Evolutionary conservation across 1,140 invertebrate species (phyloP), one percentile per base, ranked within the genome.

Genomic region (Myzus persicae): DNA sequence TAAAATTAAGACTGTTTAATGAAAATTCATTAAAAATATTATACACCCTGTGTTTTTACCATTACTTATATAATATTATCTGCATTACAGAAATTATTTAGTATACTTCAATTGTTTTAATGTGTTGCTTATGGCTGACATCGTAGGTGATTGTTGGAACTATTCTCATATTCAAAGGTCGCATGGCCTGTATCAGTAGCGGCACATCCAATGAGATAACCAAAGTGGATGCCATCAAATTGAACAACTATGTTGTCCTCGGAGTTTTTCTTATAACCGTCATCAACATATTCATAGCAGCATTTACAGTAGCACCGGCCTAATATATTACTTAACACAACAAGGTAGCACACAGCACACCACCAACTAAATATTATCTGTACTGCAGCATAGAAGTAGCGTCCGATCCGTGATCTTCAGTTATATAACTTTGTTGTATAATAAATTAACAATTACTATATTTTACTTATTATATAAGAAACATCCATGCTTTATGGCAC

Each of bases 281-380:
- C 87, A 96, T 98, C 9, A 98, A 98, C 94, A 97, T 98, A 40
- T 97, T 98, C 94, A 98, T 98, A 93, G 97, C 97, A 0, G 97
- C 97, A 0, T 98, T 98, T 95, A 97, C 97, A n/a, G 42, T 46
- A 76, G 44, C 59, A 18, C 51, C 88, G 38, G 59, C 8, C 3
- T 90, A n/a, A 90, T 38, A 31, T 38, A 26, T 42, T 42, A 40
- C 24, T 40, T 42, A 84, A 24, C 40, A 31, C 24, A 44, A 42
- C 4, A 44, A 44, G 14, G 59, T 76, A 76, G 59, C 31, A n/a
- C 14, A 67, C 31, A 18, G 31, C 11, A 67, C 4, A n/a, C 14
- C n/a, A 76, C 31, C 31, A 18, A 76, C 59, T n/a, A 76, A n/a
- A 76, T 40, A 0, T 31, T 24, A 82, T 67, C 31, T 67, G 18